Base-by-base conservation (phyloP, 2,888 invertebrate genomes). In the Ennomos fuscantarius region DNA sequence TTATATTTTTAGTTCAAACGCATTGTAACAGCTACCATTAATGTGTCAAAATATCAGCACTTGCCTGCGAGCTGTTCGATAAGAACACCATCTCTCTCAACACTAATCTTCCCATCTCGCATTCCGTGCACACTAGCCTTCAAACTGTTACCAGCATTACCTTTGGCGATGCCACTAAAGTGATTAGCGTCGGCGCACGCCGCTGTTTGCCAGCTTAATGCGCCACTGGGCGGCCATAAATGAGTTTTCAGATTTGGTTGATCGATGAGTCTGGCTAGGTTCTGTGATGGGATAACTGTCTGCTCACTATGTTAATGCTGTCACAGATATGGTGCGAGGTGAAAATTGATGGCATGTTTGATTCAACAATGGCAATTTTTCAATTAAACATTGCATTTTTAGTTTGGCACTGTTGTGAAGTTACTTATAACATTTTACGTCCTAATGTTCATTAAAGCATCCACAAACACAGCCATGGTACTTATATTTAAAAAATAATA, bases 171-270 rank as follows among this genome's bases (percentile, higher is more conserved):
- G 75, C 78, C 69, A 74, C 82, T 89, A 87, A 89, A 86, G 80
- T 86, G 87, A 87, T 89, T 89, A 89, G 84, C 80, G 82, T 81
- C 79, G 45, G 52, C 79, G 75, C 74, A 72, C 74, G 76, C 73
- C 77, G 74, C 76, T 79, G 81, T 83, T 83, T 81, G 81, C 76
- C 76, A 76, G 84, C 81, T 85, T 81, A 79, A 81, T 82, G 80
- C 80, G 75, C 42, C 50, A 57, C 58, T 61, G 55, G 39, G 52
- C 62, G 42, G 57, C 56, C 52, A 55, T 64, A 63, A 65, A 65
- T 63, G 65, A 55, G 63, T 64, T 64, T 65, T 59, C 62, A 61
- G 60, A 62, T 63, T 58, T 55, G 56, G 58, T 41, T 65, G 63
- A 68, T 68, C 63, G 68, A 66, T 68, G 63, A 57, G 62, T 60